phyloP scores from a whole-genome alignment of 2,113 vertebrate genomes.

The Myanophis thanlyinensis region DNA sequence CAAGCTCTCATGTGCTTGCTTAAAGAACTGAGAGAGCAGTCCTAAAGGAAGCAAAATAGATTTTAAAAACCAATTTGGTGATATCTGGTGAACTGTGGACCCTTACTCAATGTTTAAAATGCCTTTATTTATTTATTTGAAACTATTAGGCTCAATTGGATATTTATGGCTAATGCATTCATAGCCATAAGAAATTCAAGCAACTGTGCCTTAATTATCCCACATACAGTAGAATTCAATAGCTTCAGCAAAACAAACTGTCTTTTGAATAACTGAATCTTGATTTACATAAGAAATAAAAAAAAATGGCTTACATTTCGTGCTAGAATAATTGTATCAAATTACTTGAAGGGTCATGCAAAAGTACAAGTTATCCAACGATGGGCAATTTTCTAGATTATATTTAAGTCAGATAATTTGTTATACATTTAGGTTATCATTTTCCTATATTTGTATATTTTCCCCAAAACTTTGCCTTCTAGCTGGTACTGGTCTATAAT shows the following conservation, averaged over 20 bases:
- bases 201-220: neutral
- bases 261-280: neutral
- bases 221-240: neutral
- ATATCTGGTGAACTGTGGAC: neutral
- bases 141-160: neutral
- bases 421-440: neutral
- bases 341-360: neutral
- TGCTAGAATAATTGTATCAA: neutral
- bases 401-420: neutral
- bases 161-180: neutral
- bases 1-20: neutral
- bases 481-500: neutral
- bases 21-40: neutral
- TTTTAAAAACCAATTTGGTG: neutral
- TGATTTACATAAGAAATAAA: neutral
- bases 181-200: neutral
- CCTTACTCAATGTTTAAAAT: neutral
- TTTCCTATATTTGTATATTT: neutral
- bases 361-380: neutral
- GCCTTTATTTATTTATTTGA: neutral
- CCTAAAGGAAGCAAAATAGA: neutral
- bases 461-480: neutral
- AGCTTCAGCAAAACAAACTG: neutral
- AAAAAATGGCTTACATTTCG: neutral
- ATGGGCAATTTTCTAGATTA: neutral